phyloP scores from a whole-genome alignment of 2,113 vertebrate species.

The Tragulus kanchil region DNA sequence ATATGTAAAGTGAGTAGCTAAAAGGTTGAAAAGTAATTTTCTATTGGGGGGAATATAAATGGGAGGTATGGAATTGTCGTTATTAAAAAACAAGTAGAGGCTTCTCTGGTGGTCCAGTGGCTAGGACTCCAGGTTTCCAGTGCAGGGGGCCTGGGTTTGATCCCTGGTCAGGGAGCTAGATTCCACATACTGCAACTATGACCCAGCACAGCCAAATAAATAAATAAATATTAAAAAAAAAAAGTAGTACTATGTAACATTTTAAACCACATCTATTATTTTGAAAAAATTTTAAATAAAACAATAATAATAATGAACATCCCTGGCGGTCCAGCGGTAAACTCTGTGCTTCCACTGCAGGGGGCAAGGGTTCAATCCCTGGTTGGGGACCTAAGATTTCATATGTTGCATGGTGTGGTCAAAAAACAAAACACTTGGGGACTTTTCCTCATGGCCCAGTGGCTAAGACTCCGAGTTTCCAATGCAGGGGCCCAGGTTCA shows the following conservation, averaged over 20 bases:
- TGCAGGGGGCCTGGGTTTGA: too few species aligned
- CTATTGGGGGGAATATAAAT: neutral
- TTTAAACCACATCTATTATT: neutral
- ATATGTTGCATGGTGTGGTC: neutral
- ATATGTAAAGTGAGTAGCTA: neutral
- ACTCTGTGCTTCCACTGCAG: neutral
- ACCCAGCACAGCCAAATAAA: too few species aligned
- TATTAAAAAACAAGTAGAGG: neutral
- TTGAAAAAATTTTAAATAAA: slow-evolving; percentile 10
- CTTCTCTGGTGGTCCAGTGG: too few species aligned
- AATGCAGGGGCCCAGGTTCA: neutral
- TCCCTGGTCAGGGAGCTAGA: too few species aligned
- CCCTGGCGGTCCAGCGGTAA: neutral
- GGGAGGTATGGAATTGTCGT: neutral
- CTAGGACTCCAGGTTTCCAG: too few species aligned
- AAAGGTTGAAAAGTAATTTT: neutral
- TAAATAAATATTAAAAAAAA: neutral
- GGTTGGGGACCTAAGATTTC: neutral
- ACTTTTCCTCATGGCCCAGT: neutral
- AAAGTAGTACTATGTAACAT: neutral
- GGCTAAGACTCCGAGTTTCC: neutral
- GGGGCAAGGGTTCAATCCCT: neutral
- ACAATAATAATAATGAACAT: neutral
- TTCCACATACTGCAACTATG: too few species aligned
- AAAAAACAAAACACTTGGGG: neutral